These are phyloP conservation scores for Cryptosula pallasiana DNA, from an alignment of 2,888 invertebrate genomes.

Conservation along the genomic window DNA sequence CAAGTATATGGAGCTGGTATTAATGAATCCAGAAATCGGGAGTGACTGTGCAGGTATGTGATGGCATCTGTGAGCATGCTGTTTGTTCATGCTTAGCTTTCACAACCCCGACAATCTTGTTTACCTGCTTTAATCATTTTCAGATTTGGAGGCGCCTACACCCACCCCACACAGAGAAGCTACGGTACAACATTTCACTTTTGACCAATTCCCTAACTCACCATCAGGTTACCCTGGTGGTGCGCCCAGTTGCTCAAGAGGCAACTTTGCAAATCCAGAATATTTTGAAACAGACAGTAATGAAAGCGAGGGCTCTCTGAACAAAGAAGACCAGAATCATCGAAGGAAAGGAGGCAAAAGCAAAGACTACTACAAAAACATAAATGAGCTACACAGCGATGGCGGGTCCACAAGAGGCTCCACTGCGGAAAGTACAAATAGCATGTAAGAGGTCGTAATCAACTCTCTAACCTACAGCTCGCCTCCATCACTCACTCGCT, in stretches of 20 bases:
- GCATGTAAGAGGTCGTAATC: too few species aligned
- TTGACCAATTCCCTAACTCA: neutral
- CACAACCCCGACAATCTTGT: too few species aligned
- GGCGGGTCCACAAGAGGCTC: conserved; percentile 19
- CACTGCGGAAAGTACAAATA: conserved; percentile 7
- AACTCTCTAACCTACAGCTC: neutral
- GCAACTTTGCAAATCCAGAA: conserved; percentile 21
- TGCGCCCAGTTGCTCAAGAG: neutral
- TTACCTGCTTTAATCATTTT: too few species aligned
- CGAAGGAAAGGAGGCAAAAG: neutral
- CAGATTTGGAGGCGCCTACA: conserved; percentile 19
- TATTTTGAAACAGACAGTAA: conserved; percentile 22
- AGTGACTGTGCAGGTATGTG: neutral
- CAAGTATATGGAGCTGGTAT: neutral
- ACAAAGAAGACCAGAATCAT: neutral
- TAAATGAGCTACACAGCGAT: neutral
- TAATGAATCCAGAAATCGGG: neutral
- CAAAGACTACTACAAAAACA: conserved; percentile 1
- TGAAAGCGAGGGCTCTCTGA: neutral
- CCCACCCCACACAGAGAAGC: conserved; percentile 3
- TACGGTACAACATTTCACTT: neutral
- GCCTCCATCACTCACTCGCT: too few species aligned
- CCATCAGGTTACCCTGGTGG: neutral
- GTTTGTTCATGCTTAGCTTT: too few species aligned
- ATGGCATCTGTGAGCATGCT: too few species aligned